Base-by-base conservation (phyloP, 2,113 vertebrate species). In the Siniperca chuatsi region DNA sequence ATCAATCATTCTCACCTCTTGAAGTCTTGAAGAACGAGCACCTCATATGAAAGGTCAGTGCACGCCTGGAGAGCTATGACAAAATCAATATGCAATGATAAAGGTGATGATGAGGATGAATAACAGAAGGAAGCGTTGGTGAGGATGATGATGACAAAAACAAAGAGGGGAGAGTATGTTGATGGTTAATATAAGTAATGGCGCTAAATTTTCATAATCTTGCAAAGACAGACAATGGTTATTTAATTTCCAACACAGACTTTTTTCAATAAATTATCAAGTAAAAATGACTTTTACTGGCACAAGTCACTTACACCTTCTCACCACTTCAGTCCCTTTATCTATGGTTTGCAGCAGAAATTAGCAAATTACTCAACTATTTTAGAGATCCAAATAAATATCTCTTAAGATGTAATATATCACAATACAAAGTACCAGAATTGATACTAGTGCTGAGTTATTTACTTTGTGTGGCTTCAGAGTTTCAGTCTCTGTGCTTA, bases 21-120 rank as follows among this genome's bases (percentile, higher is more conserved):
- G 93, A 95, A 93, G 93, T 93, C 91, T 93, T 93, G 69, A 93
- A 90, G 94, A 93, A 94, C 84, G 69, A 91, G 82, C 78, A 83
- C 75, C 90, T 93, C 90, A 62, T 74, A 46, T 68, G 84, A 95
- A 95, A 95, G 93, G 94, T 93, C 94, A 92, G 87, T 15, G 29
- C 50, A 25, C 81, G 71, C 93, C 87, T 84, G 86, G 84, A 91
- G 92, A 81, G 91, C 79, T 6, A 67, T 50, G 54, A 42, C 69
- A n/a, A 13, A 87, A 91, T 90, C 92, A 90, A 85, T 87, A 83
- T 84, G 86, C 83, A 78, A 12, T 4, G 83, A 93, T 78, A 79
- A 75, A 81, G 89, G 82, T 20, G 60, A 40, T 8, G 55, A 82
- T 44, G 87, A 85, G 37, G 81, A 70, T 29, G 72, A 69, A 8